These are phyloP conservation scores for Diadegma fenestrale DNA, from an alignment of 2,888 invertebrate species.

Conservation along the genomic window DNA sequence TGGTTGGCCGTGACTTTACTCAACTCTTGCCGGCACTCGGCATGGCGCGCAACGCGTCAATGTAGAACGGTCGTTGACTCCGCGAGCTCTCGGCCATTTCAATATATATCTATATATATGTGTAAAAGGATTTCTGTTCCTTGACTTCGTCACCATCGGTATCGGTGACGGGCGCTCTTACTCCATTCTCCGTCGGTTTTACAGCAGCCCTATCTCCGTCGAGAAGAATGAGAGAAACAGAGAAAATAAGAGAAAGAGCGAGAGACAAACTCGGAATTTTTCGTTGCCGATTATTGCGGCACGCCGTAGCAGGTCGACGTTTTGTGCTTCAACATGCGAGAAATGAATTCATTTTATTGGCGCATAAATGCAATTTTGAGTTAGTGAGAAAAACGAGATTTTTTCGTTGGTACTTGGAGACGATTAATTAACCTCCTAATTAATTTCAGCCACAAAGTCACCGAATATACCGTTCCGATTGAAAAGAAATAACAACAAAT, in stretches of 20 bases:
- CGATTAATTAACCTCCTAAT: background rate
- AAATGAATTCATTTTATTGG: too few species aligned
- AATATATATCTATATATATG: conserved; percentile 10
- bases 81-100: conserved; percentile 64
- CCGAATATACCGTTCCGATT: background rate
- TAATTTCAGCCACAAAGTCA: background rate
- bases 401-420: background rate
- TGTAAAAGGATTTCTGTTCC: conserved; percentile 23
- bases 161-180: conserved; percentile 27
- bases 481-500: background rate
- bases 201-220: conserved; percentile 16
- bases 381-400: background rate
- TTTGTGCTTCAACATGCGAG: background rate
- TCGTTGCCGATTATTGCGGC: conserved; percentile 53
- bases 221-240: conserved; percentile 2
- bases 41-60: conserved; percentile 84
- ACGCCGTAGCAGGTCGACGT: conserved; percentile 57
- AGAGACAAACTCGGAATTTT: conserved; percentile 29
- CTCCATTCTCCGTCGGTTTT: conserved; percentile 27
- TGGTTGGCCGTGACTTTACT: conserved; percentile 84
- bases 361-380: too few species aligned
- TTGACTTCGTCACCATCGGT: conserved; percentile 30
- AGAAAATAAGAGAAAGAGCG: background rate
- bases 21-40: conserved; percentile 81
- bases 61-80: conserved; percentile 85